phyloP scores from a whole-genome alignment of 2,797 vertebrate species.

The Heliangelus exortis region DNA sequence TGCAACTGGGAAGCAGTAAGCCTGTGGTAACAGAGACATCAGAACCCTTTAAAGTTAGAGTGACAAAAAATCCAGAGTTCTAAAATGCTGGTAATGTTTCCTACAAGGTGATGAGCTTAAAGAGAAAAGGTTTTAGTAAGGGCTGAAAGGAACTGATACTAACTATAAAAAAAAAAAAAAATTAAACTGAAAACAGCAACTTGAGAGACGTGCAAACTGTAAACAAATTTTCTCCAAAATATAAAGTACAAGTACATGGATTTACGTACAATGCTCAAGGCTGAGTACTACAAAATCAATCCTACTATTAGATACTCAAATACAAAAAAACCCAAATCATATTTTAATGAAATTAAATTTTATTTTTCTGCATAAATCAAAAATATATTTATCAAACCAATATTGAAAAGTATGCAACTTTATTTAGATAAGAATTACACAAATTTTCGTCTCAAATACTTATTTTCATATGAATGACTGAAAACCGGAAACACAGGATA shows the following conservation, averaged over 20 bases:
- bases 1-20: not conserved
- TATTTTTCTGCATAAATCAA: not conserved
- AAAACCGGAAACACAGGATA: conserved; percentile 15
- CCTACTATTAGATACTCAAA: not conserved
- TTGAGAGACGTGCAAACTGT: not conserved
- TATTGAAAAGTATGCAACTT: not conserved
- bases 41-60: not conserved
- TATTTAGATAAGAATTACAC: not conserved
- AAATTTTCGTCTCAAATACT: not conserved
- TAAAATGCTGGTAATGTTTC: not conserved
- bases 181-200: not conserved
- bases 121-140: not conserved
- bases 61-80: not conserved
- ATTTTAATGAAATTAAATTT: not conserved
- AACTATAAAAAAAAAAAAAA: not conserved
- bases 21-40: not conserved
- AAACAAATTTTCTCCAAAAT: not conserved
- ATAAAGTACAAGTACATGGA: not conserved
- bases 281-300: not conserved
- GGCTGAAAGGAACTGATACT: not conserved
- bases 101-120: not conserved
- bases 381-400: not conserved
- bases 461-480: not conserved
- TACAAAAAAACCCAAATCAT: not conserved
- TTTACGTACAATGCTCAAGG: not conserved